Conservation (phyloP, 2,797 vertebrate species). For the Enteromius unitaeniatus region DNA sequence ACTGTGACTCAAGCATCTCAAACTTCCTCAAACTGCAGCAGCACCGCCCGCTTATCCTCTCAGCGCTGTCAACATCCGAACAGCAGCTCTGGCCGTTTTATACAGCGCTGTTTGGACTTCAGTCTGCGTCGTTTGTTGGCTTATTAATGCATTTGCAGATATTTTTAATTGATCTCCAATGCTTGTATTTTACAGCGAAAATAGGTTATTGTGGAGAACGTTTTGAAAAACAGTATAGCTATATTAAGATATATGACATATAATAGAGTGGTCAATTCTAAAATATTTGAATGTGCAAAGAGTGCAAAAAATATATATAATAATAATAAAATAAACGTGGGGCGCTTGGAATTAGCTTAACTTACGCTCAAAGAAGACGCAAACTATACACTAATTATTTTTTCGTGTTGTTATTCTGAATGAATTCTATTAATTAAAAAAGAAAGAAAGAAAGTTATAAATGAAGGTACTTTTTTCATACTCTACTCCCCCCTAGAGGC, state of each 20-base stretch:
- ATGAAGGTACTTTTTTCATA: neutral
- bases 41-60: conserved; percentile 53
- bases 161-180: neutral
- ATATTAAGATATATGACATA: neutral
- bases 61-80: conserved; percentile 29
- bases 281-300: neutral
- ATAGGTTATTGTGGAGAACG: neutral
- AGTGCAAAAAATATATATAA: too few species aligned
- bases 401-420: neutral
- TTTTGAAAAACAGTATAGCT: neutral
- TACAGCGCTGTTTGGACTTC: neutral
- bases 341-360: neutral
- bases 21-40: conserved; percentile 53
- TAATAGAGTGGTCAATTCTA: neutral
- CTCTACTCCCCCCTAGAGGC: conserved; percentile 27
- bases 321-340: neutral
- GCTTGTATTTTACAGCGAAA: neutral
- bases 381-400: neutral
- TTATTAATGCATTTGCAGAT: neutral
- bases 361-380: neutral
- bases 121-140: neutral
- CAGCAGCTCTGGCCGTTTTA: neutral
- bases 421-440: neutral
- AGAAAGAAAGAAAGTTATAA: neutral
- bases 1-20: conserved; percentile 32